phyloP scores from a whole-genome alignment of 1,140 invertebrate species.

The Gryon sp. region DNA sequence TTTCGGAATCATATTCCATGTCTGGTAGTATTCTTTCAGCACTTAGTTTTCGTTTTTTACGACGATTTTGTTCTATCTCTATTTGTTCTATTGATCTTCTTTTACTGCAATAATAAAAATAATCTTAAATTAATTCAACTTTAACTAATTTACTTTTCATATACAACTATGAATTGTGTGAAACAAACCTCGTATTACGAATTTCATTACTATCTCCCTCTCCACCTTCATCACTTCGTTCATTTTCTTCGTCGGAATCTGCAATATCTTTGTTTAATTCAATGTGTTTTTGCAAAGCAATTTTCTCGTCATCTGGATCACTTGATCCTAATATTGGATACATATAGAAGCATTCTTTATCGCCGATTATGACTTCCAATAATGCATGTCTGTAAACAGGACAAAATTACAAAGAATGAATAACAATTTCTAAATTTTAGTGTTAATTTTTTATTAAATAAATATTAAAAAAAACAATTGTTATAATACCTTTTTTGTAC shows the following conservation, averaged over 20 bases:
- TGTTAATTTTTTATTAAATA: background rate
- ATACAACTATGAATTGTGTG: background rate
- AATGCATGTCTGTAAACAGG: constrained; percentile 26
- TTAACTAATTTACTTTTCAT: too few relatives aligned
- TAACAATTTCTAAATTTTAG: background rate
- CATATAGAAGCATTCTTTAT: constrained; percentile 32
- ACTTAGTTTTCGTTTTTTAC: too few relatives aligned
- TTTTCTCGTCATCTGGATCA: constrained; percentile 31
- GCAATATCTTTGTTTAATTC: background rate
- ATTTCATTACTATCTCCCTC: background rate
- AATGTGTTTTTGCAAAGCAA: constrained; percentile 12
- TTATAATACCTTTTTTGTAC: constrained; percentile 1
- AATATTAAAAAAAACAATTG: background rate
- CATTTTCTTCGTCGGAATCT: constrained; percentile 4
- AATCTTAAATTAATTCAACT: too few relatives aligned
- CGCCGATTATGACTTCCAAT: constrained; percentile 12
- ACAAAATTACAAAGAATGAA: background rate
- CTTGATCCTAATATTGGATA: constrained; percentile 32
- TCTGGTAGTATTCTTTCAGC: too few relatives aligned
- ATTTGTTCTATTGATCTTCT: too few relatives aligned
- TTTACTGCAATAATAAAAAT: too few relatives aligned
- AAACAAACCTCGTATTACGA: background rate
- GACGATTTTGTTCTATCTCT: background rate
- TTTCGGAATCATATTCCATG: background rate
- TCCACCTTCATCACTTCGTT: background rate